Evolutionary conservation across 1,140 invertebrate genomes (phyloP), one percentile per base, ranked within the genome.

Genomic region (Aphidius gifuensis): DNA sequence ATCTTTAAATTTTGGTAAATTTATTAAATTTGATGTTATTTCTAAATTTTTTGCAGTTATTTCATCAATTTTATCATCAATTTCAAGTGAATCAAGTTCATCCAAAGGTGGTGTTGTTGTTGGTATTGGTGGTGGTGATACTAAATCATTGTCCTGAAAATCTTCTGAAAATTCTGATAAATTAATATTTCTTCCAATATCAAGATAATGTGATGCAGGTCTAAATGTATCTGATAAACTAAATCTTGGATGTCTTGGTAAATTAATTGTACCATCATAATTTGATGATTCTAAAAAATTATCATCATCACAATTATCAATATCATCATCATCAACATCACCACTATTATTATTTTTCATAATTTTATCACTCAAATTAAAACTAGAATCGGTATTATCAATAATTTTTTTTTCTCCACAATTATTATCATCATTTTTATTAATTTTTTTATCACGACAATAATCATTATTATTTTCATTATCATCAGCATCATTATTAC

Each of bases 171-270:
- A 81, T 67, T 90, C 88, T 5, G 86, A 81, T 39, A 85, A 32
- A 32, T 32, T 81, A 49, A 81, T 76, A 57, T 78, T 83, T 70
- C 83, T 80, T 74, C 82, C 87, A 0, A 82, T 83, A 40, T 90
- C 88, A 47, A 93, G 72, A 71, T 93, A 94, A 71, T 93, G 93
- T 0, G 92, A 93, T 1, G 92, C 92, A 2, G 92, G 92, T 66
- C 92, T 81, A 68, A 93, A 94, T 1, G 89, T 92, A 72, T 93
- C 92, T 0, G 91, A 93, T 21, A 93, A 78, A 74, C 91, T 93
- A 70, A 94, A 92, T 64, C 92, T 78, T 1, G 87, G 86, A 66
- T 90, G 86, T 16, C 84, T 81, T 5, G 87, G 86, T 21, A 86
- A 81, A 60, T 88, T 85, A 40, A 88, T 82, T 0, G 86, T 85